These are phyloP conservation scores for Nebria salina DNA, from an alignment of 2,888 invertebrate genomes.

Conservation along the genomic window DNA sequence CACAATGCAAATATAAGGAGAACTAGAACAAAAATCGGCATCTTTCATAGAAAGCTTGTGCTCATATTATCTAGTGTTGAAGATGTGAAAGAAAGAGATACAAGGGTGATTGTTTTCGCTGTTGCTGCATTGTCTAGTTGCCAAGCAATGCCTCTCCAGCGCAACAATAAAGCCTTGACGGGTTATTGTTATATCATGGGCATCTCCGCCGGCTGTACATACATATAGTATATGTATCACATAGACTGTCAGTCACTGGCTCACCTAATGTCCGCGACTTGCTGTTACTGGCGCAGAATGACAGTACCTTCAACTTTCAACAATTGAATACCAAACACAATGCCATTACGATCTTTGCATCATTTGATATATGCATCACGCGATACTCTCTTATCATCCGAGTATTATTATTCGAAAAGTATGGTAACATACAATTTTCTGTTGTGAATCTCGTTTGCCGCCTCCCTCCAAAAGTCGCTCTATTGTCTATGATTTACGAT, in stretches of 20 bases:
- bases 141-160: constrained; percentile 20
- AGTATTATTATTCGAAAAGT: no score
- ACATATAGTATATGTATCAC: not conserved
- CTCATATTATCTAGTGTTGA: not conserved
- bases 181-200: constrained; percentile 9
- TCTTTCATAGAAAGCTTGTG: not conserved
- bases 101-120: constrained; percentile 31
- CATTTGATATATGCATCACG: no score
- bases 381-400: not conserved
- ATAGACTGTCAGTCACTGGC: not conserved
- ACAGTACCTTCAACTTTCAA: constrained; percentile 31
- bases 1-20: no score
- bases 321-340: constrained; percentile 37
- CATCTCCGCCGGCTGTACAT: not conserved
- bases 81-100: constrained; percentile 11
- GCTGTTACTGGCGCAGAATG: no score
- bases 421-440: no score
- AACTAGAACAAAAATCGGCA: not conserved
- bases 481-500: constrained; percentile 34
- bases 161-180: constrained; percentile 17
- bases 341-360: constrained; percentile 4
- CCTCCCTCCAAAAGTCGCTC: not conserved
- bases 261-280: not conserved
- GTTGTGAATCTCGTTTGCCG: no score
- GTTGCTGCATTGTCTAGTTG: constrained; percentile 14